These are phyloP conservation scores for Machimus atricapillus DNA, from an alignment of 2,888 invertebrate genomes.

Conservation along the genomic window DNA sequence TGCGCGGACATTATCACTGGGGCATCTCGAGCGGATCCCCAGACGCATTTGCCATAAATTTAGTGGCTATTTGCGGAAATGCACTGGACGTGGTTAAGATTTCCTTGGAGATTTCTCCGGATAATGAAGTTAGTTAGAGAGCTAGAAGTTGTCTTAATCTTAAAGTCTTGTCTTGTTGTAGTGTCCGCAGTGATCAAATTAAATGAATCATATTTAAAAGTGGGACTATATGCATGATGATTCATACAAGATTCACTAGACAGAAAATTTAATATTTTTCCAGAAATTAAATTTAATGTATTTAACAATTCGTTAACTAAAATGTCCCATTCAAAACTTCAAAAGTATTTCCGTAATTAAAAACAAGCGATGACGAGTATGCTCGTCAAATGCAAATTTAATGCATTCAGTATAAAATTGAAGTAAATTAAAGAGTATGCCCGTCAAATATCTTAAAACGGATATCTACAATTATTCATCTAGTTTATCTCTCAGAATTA, in stretches of 20 bases:
- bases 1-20: slow-evolving; percentile 9
- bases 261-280: no score
- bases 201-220: not conserved
- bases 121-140: not conserved
- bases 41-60: not conserved
- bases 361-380: no score
- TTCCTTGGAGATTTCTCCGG: not conserved
- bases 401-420: no score
- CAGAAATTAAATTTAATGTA: no score
- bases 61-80: not conserved
- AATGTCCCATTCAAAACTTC: no score
- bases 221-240: not conserved
- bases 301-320: no score
- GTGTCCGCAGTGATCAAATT: not conserved
- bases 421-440: no score
- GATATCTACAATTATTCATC: no score
- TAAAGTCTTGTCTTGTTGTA: not conserved
- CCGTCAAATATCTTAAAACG: no score
- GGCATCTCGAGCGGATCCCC: not conserved
- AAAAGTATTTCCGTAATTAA: no score
- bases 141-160: not conserved
- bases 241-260: not conserved
- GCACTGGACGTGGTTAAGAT: not conserved
- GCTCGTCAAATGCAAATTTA: no score
- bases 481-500: no score